phyloP scores from a whole-genome alignment of 2,113 vertebrate genomes.

The Pangasianodon gigas region DNA sequence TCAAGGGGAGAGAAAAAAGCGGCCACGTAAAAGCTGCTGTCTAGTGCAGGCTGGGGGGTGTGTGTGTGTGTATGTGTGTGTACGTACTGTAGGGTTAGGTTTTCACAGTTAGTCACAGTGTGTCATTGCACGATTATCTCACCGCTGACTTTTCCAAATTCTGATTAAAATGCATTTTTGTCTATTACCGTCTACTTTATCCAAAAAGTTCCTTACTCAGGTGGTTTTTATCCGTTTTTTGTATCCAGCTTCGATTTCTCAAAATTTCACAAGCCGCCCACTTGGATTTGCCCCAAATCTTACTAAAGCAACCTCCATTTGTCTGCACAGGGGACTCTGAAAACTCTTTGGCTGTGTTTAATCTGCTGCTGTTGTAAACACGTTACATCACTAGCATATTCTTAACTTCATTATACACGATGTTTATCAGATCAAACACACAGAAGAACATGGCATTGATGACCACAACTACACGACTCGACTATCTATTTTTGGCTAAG shows the following conservation, averaged over 20 bases:
- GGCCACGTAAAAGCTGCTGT: constrained; percentile 70
- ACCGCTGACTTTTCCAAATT: neutral
- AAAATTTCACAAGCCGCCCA: neutral
- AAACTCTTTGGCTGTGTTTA: neutral
- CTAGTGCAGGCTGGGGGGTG: constrained; percentile 72
- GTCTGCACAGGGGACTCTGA: neutral
- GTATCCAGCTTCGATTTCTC: neutral
- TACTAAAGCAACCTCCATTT: neutral
- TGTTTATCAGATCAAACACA: neutral
- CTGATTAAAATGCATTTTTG: neutral
- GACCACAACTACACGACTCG: neutral
- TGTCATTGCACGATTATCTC: neutral
- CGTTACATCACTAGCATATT: neutral
- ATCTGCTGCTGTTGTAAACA: neutral
- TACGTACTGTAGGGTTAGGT: constrained; percentile 9
- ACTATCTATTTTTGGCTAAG: neutral
- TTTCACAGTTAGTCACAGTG: neutral
- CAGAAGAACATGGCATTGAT: neutral
- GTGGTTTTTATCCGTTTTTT: neutral
- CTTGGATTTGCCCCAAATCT: neutral
- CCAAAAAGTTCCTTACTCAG: neutral
- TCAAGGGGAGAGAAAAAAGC: constrained; percentile 63
- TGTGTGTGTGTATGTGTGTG: constrained; percentile 25
- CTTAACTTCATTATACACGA: neutral
- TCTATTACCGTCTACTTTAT: neutral